Conservation (phyloP, 2,797 vertebrate genomes). For the Fratercula arctica region DNA sequence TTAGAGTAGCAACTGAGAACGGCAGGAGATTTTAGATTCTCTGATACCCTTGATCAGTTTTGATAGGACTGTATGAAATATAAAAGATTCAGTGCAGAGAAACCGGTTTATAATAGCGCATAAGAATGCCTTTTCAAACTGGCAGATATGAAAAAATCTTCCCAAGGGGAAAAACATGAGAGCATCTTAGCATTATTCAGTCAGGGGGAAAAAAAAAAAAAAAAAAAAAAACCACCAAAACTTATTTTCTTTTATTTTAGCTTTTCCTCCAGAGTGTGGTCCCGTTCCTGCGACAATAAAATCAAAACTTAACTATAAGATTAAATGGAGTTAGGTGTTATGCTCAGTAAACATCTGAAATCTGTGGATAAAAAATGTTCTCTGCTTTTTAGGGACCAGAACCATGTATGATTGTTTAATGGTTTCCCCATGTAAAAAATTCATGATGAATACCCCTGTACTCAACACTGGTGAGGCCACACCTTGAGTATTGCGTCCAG, state of each 20-base stretch:
- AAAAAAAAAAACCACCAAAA: no score
- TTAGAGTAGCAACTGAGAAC: not conserved
- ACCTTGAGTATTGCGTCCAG: no score
- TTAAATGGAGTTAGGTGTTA: not conserved
- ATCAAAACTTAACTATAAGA: not conserved
- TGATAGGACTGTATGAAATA: not conserved
- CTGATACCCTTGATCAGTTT: not conserved
- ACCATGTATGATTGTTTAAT: not conserved
- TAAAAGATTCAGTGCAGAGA: not conserved
- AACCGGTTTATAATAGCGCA: not conserved
- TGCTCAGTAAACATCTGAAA: not conserved
- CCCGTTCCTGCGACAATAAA: not conserved
- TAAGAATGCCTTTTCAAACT: not conserved
- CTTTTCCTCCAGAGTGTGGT: not conserved
- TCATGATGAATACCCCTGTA: not conserved
- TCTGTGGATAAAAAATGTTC: not conserved
- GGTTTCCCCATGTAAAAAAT: not conserved
- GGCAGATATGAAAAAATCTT: not conserved
- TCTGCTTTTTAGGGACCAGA: not conserved
- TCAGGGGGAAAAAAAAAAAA: not conserved
- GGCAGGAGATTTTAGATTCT: not conserved
- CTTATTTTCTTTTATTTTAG: not conserved
- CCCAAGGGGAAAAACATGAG: not conserved
- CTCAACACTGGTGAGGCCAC: no score
- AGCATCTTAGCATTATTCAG: not conserved